Conservation (phyloP, 2,888 invertebrate species). For the Sussaba pulchella region DNA sequence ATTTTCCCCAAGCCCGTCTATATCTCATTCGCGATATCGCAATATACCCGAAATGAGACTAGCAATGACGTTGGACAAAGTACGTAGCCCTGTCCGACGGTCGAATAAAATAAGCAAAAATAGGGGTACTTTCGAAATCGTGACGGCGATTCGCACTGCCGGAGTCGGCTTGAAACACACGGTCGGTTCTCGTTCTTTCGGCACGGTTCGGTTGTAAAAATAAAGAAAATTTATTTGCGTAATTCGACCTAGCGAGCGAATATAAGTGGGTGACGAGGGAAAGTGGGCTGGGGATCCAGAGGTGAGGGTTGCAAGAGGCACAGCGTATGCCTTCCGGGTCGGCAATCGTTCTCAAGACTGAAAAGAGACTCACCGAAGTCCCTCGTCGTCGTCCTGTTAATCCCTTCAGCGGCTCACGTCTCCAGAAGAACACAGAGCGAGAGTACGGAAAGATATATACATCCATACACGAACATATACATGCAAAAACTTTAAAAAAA, state of each 20-base stretch:
- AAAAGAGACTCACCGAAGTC: slow-evolving; percentile 36
- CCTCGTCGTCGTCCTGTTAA: slow-evolving; percentile 51
- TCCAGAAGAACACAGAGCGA: slow-evolving; percentile 50
- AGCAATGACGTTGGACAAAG: slow-evolving; percentile 54
- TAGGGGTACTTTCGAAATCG: slow-evolving; percentile 43
- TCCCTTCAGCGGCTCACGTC: slow-evolving; percentile 62
- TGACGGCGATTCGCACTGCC: slow-evolving; percentile 58
- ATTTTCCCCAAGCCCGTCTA: not conserved
- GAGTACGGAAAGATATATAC: slow-evolving; percentile 53
- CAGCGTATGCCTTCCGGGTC: slow-evolving; percentile 79
- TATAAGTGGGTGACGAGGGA: too few relatives aligned
- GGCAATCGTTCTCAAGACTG: slow-evolving; percentile 69
- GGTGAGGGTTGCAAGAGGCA: slow-evolving; percentile 31
- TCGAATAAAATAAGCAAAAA: slow-evolving; percentile 56
- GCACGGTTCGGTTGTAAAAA: slow-evolving; percentile 77
- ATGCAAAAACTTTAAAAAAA: slow-evolving; percentile 53
- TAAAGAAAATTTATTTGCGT: slow-evolving; percentile 83
- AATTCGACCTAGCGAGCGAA: slow-evolving; percentile 79
- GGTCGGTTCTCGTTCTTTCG: slow-evolving; percentile 55
- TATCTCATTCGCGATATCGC: slow-evolving; percentile 26
- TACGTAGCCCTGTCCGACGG: slow-evolving; percentile 45
- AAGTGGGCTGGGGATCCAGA: slow-evolving; percentile 42
- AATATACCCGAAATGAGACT: slow-evolving; percentile 23
- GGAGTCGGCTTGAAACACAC: slow-evolving; percentile 22
- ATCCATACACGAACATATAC: too few relatives aligned